Base-by-base conservation (phyloP, 2,797 vertebrate species). In the Acropternis orthonyx region DNA sequence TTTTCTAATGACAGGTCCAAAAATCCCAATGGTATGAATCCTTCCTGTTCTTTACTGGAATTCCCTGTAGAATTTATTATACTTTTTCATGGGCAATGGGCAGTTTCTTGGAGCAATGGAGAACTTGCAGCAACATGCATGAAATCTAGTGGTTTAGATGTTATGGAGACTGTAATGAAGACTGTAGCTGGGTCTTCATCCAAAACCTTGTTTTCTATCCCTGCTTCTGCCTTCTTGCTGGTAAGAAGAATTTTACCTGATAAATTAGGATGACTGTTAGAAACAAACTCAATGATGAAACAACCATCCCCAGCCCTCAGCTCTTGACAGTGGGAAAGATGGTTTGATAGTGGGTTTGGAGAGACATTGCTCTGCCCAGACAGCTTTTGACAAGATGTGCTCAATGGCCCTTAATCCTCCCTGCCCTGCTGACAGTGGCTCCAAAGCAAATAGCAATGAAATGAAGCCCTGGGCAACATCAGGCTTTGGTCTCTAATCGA, bases 381-480 rank as follows among this genome's bases (percentile, higher is more conserved):
- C 67, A 52, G 61, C 49, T 87, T 92, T 69, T 46, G 55, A 83
- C 67, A 41, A 67, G 81, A 75, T 0, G 0, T 74, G 44, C 52
- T 92, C 59, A 22, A 37, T 55, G 71, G 89, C 61, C 54, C 78
- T 85, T 68, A 85, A 72, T 93, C 73, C 66, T 95, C 36, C 5
- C 58, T 72, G 79, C 73, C 56, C 62, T 65, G 65, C 78, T 2
- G 0, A 76, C 13, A 56, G 2, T 83, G 56, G 43, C 77, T 91
- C 10, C 2, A 92, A 85, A 91, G 76, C 68, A 94, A 96, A 88
- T 26, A 89, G 69, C 83, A 88, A 95, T 94, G 88, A 92, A 93
- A 83, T 0, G 0, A 75, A 95, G 92, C 94, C 73, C 66, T 94
- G 82, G 76, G 95, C 88, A 86, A 48, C 36, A 6, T 94, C 69